phyloP scores from a whole-genome alignment of 2,113 vertebrate genomes.

The Campylorhamphus procurvoides region DNA sequence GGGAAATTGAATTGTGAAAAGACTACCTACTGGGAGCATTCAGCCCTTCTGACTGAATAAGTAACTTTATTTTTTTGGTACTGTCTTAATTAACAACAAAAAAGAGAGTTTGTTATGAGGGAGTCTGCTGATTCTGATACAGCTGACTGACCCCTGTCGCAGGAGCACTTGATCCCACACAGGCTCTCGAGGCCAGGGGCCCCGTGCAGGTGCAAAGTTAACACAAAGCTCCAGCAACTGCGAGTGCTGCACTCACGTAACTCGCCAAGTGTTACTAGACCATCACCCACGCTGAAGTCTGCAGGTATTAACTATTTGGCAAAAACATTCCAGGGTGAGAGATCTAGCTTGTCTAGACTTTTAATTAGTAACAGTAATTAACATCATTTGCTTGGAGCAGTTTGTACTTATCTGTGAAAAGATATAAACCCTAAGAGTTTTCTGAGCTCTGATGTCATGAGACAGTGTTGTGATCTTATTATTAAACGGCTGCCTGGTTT shows the following conservation, averaged over 20 bases:
- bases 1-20: conserved; percentile 77
- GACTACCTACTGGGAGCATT: conserved; percentile 75
- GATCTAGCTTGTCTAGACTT: conserved; percentile 1
- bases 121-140: conserved; percentile 64
- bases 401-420: background rate
- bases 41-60: conserved; percentile 70
- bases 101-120: conserved; percentile 69
- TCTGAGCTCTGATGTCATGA: background rate
- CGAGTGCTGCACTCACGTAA: background rate
- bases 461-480: background rate
- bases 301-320: background rate
- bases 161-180: conserved; percentile 57
- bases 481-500: background rate
- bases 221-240: conserved; percentile 31
- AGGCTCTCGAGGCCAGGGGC: conserved; percentile 11
- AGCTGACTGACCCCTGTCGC: conserved; percentile 59
- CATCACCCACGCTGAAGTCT: background rate
- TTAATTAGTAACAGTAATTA: conserved; percentile 24
- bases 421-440: background rate
- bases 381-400: background rate
- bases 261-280: background rate
- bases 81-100: conserved; percentile 79
- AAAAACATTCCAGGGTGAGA: background rate
- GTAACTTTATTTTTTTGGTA: conserved; percentile 72
- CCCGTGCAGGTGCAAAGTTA: conserved; percentile 59